These are phyloP conservation scores for Pterois miles DNA, from an alignment of 2,797 vertebrate species.

Conservation along the genomic window DNA sequence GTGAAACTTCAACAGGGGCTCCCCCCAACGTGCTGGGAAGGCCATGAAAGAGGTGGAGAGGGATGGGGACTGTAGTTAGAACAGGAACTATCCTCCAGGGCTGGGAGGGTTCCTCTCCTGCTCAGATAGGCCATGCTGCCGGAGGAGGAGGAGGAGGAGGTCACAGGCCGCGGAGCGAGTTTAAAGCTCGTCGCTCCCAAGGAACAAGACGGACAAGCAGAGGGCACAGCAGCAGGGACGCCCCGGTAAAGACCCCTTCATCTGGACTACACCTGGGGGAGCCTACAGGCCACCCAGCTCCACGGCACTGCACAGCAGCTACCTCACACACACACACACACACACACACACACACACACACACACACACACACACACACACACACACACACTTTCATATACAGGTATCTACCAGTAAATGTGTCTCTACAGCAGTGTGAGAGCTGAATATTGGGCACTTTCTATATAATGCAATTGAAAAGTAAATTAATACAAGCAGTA, in stretches of 20 bases:
- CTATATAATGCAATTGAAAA: not conserved
- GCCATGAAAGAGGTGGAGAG: constrained; percentile 30
- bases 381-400: not conserved
- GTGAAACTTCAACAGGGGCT: constrained; percentile 37
- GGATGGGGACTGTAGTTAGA: constrained; percentile 46
- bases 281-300: constrained; percentile 70
- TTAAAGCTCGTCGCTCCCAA: constrained; percentile 70
- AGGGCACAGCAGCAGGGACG: constrained; percentile 69
- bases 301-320: constrained; percentile 42
- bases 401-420: not conserved
- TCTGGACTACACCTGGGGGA: constrained; percentile 81
- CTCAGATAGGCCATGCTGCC: constrained; percentile 52
- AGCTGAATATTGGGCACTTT: not conserved
- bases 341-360: constrained; percentile 18
- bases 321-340: constrained; percentile 34
- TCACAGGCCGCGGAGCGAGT: constrained; percentile 70
- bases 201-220: constrained; percentile 68
- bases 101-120: constrained; percentile 35
- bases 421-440: constrained; percentile 2
- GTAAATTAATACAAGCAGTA: not conserved
- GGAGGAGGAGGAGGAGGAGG: constrained; percentile 58
- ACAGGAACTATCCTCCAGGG: constrained; percentile 57
- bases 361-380: constrained; percentile 36
- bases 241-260: constrained; percentile 74
- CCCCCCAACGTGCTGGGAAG: constrained; percentile 1